Percentiles rank a stretch among this genome's conserved stretches.
phyloP scores from a whole-genome alignment of 2,888 invertebrate genomes.

The Diaperis boleti region DNA sequence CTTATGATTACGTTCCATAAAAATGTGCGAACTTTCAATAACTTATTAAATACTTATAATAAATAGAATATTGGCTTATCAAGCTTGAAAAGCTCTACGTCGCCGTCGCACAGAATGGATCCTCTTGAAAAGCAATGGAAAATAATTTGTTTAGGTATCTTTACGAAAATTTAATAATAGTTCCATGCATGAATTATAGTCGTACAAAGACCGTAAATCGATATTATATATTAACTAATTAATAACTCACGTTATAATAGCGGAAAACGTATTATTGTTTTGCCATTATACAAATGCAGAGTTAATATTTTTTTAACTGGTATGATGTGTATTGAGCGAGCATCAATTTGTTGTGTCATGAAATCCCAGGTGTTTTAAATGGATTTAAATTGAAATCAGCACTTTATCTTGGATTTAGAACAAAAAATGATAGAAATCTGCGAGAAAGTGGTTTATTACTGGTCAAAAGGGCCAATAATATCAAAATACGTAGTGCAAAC shows the following conservation, averaged over 20 bases:
- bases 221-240: conserved; percentile 37
- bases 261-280: conserved; percentile 28
- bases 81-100: conserved; percentile 21
- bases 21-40: too few species aligned
- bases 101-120: conserved; percentile 30
- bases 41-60: conserved; percentile 15
- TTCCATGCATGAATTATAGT: conserved; percentile 42
- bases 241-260: conserved; percentile 25
- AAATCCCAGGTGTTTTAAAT: too few species aligned
- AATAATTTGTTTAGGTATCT: conserved; percentile 42
- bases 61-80: conserved; percentile 16
- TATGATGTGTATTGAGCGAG: neutral
- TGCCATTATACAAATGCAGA: conserved; percentile 20
- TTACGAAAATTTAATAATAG: conserved; percentile 41
- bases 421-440: conserved; percentile 41
- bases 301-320: neutral
- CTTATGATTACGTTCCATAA: too few species aligned
- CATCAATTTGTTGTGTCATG: conserved; percentile 22
- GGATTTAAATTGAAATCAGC: conserved; percentile 31
- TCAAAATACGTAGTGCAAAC: conserved; percentile 40
- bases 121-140: conserved; percentile 36
- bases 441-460: conserved; percentile 41
- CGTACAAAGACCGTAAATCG: conserved; percentile 36
- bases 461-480: too few species aligned
- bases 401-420: conserved; percentile 37